A percentile compares a stretch with the other conserved stretches of the same genome.
phyloP scores from a whole-genome alignment of 2,888 invertebrate species.

The Morpho deidamia region DNA sequence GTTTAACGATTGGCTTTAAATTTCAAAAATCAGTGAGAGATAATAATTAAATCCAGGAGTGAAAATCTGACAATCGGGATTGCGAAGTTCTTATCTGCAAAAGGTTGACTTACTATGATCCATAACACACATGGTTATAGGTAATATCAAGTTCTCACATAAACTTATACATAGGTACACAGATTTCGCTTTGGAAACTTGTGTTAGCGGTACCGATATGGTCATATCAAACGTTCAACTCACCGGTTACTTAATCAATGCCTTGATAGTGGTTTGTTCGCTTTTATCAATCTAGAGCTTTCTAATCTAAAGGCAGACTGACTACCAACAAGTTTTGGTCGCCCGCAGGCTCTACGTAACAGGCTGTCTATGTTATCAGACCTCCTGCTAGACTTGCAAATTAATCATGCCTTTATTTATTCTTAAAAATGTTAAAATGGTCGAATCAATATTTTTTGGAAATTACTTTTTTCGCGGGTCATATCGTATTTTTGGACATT shows the following conservation, averaged over 20 bases:
- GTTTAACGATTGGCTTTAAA: too few relatives aligned
- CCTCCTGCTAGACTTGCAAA: constrained; percentile 25
- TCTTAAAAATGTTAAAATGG: too few relatives aligned
- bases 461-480: too few relatives aligned
- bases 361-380: constrained; percentile 21
- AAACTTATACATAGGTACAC: background rate
- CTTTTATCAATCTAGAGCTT: constrained; percentile 17
- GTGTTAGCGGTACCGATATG: constrained; percentile 2
- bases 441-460: too few relatives aligned
- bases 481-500: too few relatives aligned
- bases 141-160: too few relatives aligned
- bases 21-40: too few relatives aligned
- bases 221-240: constrained; percentile 8
- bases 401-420: constrained; percentile 18
- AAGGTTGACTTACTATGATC: too few relatives aligned
- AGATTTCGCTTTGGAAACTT: background rate
- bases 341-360: constrained; percentile 25
- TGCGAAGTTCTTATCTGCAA: too few relatives aligned
- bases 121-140: too few relatives aligned
- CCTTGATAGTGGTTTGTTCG: constrained; percentile 13
- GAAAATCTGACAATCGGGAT: too few relatives aligned
- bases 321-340: constrained; percentile 41
- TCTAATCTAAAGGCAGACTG: constrained; percentile 24
- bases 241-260: constrained; percentile 7
- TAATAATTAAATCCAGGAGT: too few relatives aligned